A percentile compares a stretch with the other conserved stretches of the same genome.
Conservation (phyloP, 2,113 vertebrate species). For the Meleagris gallopavo region DNA sequence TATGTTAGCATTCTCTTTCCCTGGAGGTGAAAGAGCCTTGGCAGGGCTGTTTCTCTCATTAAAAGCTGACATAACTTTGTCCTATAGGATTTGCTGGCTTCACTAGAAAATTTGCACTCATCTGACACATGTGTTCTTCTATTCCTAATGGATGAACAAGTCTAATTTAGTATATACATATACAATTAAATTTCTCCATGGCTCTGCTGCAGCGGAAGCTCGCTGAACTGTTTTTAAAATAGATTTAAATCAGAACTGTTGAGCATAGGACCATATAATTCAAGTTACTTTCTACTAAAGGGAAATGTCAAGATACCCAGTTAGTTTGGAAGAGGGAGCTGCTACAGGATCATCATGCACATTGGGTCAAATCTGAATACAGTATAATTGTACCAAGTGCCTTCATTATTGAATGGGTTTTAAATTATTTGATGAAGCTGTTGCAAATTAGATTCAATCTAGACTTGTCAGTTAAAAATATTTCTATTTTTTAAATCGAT, state of each 20-base stretch:
- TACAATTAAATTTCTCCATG: neutral
- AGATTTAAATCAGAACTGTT: neutral
- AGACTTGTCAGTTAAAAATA: neutral
- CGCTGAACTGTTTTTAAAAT: neutral
- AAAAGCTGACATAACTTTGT: slow-evolving; percentile 9
- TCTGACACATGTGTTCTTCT: neutral
- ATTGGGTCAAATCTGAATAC: neutral
- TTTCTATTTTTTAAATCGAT: slow-evolving; percentile 20
- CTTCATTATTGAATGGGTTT: neutral
- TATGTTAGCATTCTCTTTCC: slow-evolving; percentile 18
- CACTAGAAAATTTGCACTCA: neutral
- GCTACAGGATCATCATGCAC: neutral
- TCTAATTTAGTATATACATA: neutral
- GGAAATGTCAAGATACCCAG: neutral
- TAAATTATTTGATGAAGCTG: slow-evolving; percentile 4
- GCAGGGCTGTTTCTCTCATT: slow-evolving; percentile 29
- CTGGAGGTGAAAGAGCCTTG: slow-evolving; percentile 34
- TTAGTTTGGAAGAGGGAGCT: neutral
- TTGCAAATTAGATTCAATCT: neutral
- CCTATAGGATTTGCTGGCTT: slow-evolving; percentile 9
- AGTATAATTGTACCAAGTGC: neutral
- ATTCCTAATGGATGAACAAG: neutral
- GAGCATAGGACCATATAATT: neutral
- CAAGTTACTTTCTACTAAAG: neutral
- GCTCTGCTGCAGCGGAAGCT: neutral